Evolutionary conservation across 2,797 vertebrate genomes (phyloP).

Genomic region (Diceros bicornis): DNA sequence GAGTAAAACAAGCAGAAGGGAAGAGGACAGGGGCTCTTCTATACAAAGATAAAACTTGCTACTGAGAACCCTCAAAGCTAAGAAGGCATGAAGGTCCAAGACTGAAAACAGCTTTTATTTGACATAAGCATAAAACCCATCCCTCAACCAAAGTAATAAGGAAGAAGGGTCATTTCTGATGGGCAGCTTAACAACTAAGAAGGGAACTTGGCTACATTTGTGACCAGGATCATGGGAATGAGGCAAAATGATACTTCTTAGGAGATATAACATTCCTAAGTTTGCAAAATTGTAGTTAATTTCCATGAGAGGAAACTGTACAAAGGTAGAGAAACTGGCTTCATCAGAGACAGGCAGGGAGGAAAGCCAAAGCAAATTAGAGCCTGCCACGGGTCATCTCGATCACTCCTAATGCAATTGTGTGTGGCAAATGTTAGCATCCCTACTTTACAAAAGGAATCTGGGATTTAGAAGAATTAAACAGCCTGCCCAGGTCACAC

Average conservation of each 20-base stretch:
- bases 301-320: conserved; percentile 8
- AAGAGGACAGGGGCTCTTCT: neutral
- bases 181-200: neutral
- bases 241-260: neutral
- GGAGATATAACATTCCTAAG: neutral
- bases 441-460: neutral
- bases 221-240: neutral
- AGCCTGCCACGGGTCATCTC: neutral
- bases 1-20: neutral
- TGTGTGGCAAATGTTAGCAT: neutral
- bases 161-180: neutral
- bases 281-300: conserved; percentile 14
- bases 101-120: neutral
- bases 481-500: neutral
- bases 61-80: conserved; percentile 12
- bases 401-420: neutral
- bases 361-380: neutral
- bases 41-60: conserved; percentile 35
- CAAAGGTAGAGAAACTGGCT: neutral
- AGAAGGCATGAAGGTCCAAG: neutral
- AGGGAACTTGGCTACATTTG: neutral
- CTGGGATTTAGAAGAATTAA: neutral
- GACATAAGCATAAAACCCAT: neutral
- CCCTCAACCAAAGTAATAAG: neutral
- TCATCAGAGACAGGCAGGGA: neutral